phyloP scores from a whole-genome alignment of 1,140 invertebrate genomes.

The Drosophila sp. region DNA sequence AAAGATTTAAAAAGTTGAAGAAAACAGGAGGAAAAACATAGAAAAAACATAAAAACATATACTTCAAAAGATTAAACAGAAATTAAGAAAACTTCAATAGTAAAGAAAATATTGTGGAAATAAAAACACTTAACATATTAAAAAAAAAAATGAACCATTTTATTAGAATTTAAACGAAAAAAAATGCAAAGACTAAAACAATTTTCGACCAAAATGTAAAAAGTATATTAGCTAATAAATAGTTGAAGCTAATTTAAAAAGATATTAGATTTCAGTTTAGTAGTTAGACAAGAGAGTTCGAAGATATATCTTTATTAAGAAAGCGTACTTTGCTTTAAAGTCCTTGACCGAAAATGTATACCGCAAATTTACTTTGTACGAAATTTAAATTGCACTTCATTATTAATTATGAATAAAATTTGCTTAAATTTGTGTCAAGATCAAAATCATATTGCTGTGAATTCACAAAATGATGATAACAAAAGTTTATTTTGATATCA shows the following conservation, averaged over 20 bases:
- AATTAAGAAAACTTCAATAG: constrained; percentile 8
- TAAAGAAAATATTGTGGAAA: constrained; percentile 10
- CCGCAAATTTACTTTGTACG: constrained; percentile 22
- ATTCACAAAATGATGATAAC: constrained; percentile 24
- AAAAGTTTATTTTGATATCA: constrained; percentile 45
- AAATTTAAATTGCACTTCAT: constrained; percentile 20
- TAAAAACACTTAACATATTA: constrained; percentile 24
- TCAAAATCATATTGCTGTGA: constrained; percentile 15
- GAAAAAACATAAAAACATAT: constrained; percentile 15
- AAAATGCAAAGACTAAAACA: constrained; percentile 47
- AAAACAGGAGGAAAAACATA: constrained; percentile 16
- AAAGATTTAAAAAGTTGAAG: constrained; percentile 11
- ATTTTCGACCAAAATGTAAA: constrained; percentile 43
- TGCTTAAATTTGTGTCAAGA: constrained; percentile 57
- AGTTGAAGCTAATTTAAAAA: constrained; percentile 69
- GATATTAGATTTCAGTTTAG: constrained; percentile 54
- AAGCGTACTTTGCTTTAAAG: constrained; percentile 65
- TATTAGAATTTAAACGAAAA: constrained; percentile 22
- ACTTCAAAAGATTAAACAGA: constrained; percentile 12
- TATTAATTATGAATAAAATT: constrained; percentile 42
- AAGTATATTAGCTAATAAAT: constrained; percentile 53
- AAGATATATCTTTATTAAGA: constrained; percentile 53
- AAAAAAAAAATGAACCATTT: constrained; percentile 26
- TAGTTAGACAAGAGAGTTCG: constrained; percentile 70
- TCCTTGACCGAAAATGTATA: constrained; percentile 52